A percentile compares a stretch with the other conserved stretches of the same genome.
Evolutionary conservation across 2,113 vertebrate genomes (phyloP).

Genomic region (Pluvialis apricaria): DNA sequence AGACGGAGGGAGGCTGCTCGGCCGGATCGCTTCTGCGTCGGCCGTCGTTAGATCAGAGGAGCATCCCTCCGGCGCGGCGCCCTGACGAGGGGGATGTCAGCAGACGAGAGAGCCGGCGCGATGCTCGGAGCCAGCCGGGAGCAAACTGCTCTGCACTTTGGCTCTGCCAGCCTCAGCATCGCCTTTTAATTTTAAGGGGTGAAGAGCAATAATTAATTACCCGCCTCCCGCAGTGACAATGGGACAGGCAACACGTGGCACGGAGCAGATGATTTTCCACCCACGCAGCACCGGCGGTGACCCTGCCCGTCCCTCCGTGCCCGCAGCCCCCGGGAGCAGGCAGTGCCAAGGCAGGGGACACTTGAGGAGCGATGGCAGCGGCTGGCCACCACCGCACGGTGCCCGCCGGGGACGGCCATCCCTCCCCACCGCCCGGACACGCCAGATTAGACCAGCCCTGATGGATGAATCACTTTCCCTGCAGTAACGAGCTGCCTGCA

Average conservation of each 20-base stretch:
- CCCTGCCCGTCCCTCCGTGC: background rate
- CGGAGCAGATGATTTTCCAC: background rate
- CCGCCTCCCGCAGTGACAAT: accelerated
- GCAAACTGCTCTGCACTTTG: background rate
- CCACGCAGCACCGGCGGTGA: background rate
- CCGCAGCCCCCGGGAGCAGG: background rate
- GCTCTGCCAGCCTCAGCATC: background rate
- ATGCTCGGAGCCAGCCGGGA: background rate
- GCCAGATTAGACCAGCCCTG: background rate
- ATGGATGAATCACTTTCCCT: background rate
- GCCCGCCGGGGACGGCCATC: background rate
- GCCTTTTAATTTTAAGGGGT: background rate
- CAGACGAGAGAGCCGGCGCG: background rate
- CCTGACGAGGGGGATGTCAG: background rate
- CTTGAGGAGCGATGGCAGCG: background rate
- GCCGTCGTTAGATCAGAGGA: background rate
- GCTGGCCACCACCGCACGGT: background rate
- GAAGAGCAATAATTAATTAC: background rate
- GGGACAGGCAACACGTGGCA: background rate
- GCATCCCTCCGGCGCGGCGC: background rate
- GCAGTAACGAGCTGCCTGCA: background rate
- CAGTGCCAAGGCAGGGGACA: background rate
- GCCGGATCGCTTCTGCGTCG: background rate
- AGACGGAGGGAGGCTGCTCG: background rate
- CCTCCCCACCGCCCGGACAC: accelerated